phyloP scores from a whole-genome alignment of 1,140 invertebrate genomes.

The Reticulitermes speratus region DNA sequence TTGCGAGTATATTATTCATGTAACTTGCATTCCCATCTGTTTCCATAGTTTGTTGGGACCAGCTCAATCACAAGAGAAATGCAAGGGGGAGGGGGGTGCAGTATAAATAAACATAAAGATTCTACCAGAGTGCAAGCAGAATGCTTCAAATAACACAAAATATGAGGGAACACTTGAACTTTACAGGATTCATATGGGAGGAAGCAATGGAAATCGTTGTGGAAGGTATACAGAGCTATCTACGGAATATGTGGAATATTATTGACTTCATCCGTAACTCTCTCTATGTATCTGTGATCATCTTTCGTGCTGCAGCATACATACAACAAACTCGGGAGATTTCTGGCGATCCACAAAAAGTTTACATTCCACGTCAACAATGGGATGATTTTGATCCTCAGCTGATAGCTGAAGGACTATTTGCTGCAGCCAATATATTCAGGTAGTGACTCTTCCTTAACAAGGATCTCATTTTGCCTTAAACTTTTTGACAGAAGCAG shows the following conservation, averaged over 20 bases:
- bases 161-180: no score
- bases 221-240: slow-evolving; percentile 78
- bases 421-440: slow-evolving; percentile 92
- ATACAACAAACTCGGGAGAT: slow-evolving; percentile 72
- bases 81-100: no score
- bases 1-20: no score
- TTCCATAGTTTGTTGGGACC: no score
- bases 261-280: slow-evolving; percentile 90
- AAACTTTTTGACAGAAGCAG: neutral
- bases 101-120: no score
- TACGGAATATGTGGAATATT: slow-evolving; percentile 94
- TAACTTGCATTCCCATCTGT: no score
- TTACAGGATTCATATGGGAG: slow-evolving; percentile 82
- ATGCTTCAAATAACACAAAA: no score
- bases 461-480: neutral
- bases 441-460: slow-evolving; percentile 51
- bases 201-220: slow-evolving; percentile 86
- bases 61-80: no score
- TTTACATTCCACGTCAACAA: slow-evolving; percentile 73
- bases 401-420: slow-evolving; percentile 89
- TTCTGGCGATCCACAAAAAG: slow-evolving; percentile 58
- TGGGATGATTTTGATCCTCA: slow-evolving; percentile 95
- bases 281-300: slow-evolving; percentile 76
- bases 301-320: slow-evolving; percentile 75
- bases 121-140: no score